phyloP scores from a whole-genome alignment of 1,140 invertebrate species.

The Batillaria attramentaria region DNA sequence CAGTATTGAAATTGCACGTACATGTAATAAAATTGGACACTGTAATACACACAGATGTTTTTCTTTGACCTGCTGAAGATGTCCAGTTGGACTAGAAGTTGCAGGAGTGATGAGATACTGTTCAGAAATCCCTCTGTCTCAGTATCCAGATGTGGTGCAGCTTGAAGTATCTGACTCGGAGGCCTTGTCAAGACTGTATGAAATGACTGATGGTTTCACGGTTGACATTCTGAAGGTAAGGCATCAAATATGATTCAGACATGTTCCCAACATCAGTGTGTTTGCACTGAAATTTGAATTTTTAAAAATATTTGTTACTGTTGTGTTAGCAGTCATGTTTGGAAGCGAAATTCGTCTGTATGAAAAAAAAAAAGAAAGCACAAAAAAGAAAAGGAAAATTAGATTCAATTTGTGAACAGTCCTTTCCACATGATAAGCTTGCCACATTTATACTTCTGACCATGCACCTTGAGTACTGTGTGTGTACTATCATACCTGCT shows the following conservation, averaged over 20 bases:
- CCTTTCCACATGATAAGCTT: too few relatives aligned
- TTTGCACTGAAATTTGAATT: too few relatives aligned
- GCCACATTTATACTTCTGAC: too few relatives aligned
- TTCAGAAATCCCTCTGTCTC: slow-evolving; percentile 18
- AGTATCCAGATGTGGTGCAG: slow-evolving; percentile 20
- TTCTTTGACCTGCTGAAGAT: neutral
- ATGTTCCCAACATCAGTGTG: too few relatives aligned
- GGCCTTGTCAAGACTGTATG: neutral
- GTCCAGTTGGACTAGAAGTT: slow-evolving; percentile 13
- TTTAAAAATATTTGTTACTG: neutral
- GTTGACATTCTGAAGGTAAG: slow-evolving; percentile 19
- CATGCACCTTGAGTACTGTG: too few relatives aligned
- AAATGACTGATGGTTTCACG: neutral
- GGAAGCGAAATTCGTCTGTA: too few relatives aligned
- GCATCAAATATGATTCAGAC: neutral
- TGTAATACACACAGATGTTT: neutral
- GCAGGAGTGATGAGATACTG: slow-evolving; percentile 20
- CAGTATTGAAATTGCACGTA: neutral
- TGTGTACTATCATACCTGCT: too few relatives aligned
- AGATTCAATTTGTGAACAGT: too few relatives aligned
- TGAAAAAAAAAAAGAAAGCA: too few relatives aligned
- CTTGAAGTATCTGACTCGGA: neutral
- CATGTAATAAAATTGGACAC: neutral
- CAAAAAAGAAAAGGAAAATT: too few relatives aligned
- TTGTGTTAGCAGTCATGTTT: slow-evolving; percentile 2